Evolutionary conservation across 2,888 invertebrate species (phyloP).

Genomic region (Gymnoscelis rufifasciata): DNA sequence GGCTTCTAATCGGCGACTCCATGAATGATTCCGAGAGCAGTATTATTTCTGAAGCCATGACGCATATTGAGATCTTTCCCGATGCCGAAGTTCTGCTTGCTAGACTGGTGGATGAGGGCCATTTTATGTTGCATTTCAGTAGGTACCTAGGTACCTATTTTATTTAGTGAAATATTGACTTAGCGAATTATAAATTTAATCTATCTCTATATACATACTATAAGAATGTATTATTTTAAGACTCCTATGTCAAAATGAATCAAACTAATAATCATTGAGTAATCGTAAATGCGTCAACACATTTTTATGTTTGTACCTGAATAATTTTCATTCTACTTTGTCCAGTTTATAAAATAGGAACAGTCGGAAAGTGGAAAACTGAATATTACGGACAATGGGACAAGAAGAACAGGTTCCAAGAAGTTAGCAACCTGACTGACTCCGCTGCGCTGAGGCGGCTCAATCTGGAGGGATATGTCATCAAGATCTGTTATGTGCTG

Average conservation of each 20-base stretch:
- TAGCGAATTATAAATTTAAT: too few relatives aligned
- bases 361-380: conserved; percentile 40
- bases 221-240: too few relatives aligned
- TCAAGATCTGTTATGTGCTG: conserved; percentile 79
- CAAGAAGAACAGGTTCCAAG: conserved; percentile 36
- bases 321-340: too few relatives aligned
- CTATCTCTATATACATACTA: too few relatives aligned
- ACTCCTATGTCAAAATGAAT: too few relatives aligned
- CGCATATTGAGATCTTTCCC: conserved; percentile 42
- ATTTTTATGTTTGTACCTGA: too few relatives aligned
- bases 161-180: too few relatives aligned
- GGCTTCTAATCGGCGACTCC: conserved; percentile 48
- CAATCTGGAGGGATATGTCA: conserved; percentile 61
- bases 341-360: conserved; percentile 60
- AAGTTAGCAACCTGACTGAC: conserved; percentile 30
- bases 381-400: conserved; percentile 58
- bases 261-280: too few relatives aligned
- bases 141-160: too few relatives aligned
- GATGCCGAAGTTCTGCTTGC: conserved; percentile 54
- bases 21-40: conserved; percentile 21
- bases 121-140: conserved; percentile 46
- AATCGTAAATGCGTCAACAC: too few relatives aligned
- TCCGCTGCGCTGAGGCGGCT: conserved; percentile 58
- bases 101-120: conserved; percentile 23
- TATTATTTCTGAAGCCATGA: conserved; percentile 36